phyloP scores from a whole-genome alignment of 1,140 invertebrate species.

The Yoshiicerus persimilis region DNA sequence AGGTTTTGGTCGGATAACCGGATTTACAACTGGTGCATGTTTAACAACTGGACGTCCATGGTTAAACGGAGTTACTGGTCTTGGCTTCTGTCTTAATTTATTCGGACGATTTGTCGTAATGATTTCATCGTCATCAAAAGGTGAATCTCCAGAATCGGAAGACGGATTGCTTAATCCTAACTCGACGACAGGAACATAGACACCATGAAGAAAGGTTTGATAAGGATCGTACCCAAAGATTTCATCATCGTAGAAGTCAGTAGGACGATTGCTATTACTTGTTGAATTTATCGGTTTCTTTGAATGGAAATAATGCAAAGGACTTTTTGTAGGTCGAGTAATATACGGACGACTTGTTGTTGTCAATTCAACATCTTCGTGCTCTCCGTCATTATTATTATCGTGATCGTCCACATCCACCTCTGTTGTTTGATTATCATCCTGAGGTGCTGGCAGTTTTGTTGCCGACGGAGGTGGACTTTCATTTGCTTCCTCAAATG shows the following conservation, averaged over 20 bases:
- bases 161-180: not conserved
- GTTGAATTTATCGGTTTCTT: conserved; percentile 22
- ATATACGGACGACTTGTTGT: not conserved
- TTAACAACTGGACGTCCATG: not conserved
- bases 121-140: not conserved
- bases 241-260: conserved; percentile 49
- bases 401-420: not conserved
- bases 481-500: not conserved
- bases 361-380: conserved; percentile 11
- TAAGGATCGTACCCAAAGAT: conserved; percentile 50
- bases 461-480: not conserved
- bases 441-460: conserved; percentile 29
- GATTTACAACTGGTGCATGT: not conserved
- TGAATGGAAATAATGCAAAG: not conserved
- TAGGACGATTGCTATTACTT: conserved; percentile 37
- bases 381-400: not conserved
- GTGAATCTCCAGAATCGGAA: not conserved
- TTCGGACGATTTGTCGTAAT: not conserved
- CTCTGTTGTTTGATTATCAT: conserved; percentile 27
- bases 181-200: conserved; percentile 41
- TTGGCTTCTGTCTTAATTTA: not conserved
- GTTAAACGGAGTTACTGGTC: not conserved
- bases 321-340: conserved; percentile 15
- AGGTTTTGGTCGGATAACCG: conserved; percentile 25
- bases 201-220: conserved; percentile 48